phyloP scores from a whole-genome alignment of 2,113 vertebrate genomes.

The Corydoras maculifer region DNA sequence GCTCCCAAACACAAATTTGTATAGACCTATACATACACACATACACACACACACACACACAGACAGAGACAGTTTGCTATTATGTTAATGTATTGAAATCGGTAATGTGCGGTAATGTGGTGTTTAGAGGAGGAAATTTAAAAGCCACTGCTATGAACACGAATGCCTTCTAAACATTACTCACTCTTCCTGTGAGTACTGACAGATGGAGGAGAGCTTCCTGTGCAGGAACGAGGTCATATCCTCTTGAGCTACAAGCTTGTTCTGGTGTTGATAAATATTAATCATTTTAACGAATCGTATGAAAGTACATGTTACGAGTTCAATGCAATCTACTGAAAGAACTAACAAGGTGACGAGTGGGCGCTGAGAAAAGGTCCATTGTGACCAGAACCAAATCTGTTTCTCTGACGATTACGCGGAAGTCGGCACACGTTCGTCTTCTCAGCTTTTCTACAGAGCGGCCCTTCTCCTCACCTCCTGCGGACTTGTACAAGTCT shows the following conservation, averaged over 20 bases:
- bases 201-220: slow-evolving; percentile 21
- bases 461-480: background rate
- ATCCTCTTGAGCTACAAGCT: slow-evolving; percentile 15
- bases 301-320: too few species aligned
- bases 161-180: background rate
- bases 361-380: too few species aligned
- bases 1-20: too few species aligned
- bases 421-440: background rate
- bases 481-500: slow-evolving; percentile 7
- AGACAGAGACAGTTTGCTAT: background rate
- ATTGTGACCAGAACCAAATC: too few species aligned
- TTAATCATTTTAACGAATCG: background rate
- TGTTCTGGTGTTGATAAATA: background rate
- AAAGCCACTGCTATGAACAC: background rate
- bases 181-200: slow-evolving; percentile 30
- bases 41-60: background rate
- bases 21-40: too few species aligned
- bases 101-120: background rate
- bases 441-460: slow-evolving; percentile 3
- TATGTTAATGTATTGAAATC: too few species aligned
- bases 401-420: background rate
- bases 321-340: too few species aligned
- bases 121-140: background rate
- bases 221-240: slow-evolving; percentile 29
- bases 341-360: too few species aligned